A percentile compares a stretch with the other conserved stretches of the same genome.
Evolutionary conservation across 2,888 invertebrate species (phyloP).

Genomic region (Linyphia triangularis): DNA sequence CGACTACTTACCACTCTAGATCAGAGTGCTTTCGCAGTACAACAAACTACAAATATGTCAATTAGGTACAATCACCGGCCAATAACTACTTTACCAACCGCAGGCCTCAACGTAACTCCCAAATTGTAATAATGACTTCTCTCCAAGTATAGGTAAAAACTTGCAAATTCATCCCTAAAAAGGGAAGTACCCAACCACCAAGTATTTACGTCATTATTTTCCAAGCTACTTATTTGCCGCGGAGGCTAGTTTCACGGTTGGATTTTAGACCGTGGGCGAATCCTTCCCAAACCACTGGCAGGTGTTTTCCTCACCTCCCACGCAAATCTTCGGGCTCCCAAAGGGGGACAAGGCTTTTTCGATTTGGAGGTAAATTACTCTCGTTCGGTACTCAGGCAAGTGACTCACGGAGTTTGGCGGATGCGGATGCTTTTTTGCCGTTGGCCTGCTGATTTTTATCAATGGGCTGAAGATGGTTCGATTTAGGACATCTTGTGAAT

Average conservation of each 20-base stretch:
- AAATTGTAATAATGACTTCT: background rate
- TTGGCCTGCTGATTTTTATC: conserved; percentile 49
- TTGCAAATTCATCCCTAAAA: background rate
- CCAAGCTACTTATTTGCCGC: background rate
- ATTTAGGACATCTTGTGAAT: conserved; percentile 50
- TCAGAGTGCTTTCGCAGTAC: no score
- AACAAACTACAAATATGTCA: no score
- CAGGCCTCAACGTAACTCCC: no score
- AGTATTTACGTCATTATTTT: background rate
- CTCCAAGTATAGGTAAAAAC: background rate
- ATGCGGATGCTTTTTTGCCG: background rate
- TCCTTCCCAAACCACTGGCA: conserved; percentile 4
- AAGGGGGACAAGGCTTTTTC: conserved; percentile 45
- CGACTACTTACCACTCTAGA: no score
- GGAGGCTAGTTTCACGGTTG: background rate
- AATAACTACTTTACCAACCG: no score
- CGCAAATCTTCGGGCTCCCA: background rate
- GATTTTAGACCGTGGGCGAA: conserved; percentile 21
- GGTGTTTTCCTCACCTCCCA: conserved; percentile 18
- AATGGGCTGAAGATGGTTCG: conserved; percentile 13
- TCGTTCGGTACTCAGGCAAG: background rate
- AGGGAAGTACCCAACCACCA: background rate
- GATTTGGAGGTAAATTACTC: background rate
- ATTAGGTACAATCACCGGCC: no score
- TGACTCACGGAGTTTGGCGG: background rate